phyloP scores from a whole-genome alignment of 2,113 vertebrate genomes.

The Sinocyclocheilus grahami region DNA sequence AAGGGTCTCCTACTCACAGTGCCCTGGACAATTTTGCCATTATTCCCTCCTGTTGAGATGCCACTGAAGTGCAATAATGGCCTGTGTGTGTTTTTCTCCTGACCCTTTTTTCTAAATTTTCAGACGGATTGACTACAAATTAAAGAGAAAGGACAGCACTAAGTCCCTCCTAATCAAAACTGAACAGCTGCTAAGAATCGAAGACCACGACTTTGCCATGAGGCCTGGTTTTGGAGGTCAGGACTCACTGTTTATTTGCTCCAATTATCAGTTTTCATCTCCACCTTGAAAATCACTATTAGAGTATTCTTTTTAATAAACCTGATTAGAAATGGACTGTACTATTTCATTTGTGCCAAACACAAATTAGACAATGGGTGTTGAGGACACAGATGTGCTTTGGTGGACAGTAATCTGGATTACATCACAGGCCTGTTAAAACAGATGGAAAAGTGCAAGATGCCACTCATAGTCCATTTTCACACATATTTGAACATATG shows the following conservation, averaged over 20 bases:
- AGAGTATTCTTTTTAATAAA: conserved; percentile 20
- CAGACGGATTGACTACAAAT: conserved; percentile 83
- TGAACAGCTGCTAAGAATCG: conserved; percentile 85
- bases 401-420: conserved; percentile 72
- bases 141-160: conserved; percentile 85
- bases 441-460: conserved; percentile 66
- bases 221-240: conserved; percentile 92
- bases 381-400: conserved; percentile 29
- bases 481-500: not conserved
- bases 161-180: conserved; percentile 83
- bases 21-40: too few species aligned
- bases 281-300: not conserved
- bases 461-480: not conserved
- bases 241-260: conserved; percentile 23
- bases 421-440: conserved; percentile 65
- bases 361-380: conserved; percentile 30
- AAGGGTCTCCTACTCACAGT: not conserved
- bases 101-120: not conserved
- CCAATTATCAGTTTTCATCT: not conserved
- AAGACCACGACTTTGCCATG: conserved; percentile 90
- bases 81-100: not conserved
- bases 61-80: not conserved
- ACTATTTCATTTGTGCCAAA: not conserved
- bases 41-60: too few species aligned
- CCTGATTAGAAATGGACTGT: conserved; percentile 2